Evolutionary conservation across 2,888 invertebrate species (phyloP).

Genomic region (Crepidodera aurea): DNA sequence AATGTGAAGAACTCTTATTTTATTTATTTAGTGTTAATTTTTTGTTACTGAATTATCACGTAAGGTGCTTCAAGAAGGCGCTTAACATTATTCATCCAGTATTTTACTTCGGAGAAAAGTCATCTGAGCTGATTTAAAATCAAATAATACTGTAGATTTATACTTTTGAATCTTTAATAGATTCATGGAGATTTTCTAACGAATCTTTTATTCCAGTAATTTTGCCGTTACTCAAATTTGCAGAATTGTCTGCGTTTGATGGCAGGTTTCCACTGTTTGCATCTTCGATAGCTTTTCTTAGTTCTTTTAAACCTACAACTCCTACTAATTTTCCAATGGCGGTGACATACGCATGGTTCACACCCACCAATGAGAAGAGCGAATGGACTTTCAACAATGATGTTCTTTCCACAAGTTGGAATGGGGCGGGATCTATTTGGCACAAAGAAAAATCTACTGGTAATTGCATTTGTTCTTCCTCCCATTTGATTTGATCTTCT

Average conservation of each 20-base stretch:
- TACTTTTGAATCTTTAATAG: conserved; percentile 30
- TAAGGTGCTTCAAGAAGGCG: no score
- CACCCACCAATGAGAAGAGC: conserved; percentile 97
- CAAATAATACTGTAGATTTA: conserved; percentile 1
- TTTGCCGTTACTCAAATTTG: conserved; percentile 24
- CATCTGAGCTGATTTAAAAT: no score
- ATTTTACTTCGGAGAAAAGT: no score
- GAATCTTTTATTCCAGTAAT: conserved; percentile 31
- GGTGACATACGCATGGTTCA: conserved; percentile 97
- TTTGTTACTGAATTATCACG: no score
- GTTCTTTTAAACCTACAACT: conserved; percentile 93
- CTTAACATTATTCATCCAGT: no score
- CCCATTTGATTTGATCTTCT: conserved; percentile 93
- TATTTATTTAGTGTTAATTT: no score
- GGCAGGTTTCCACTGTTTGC: conserved; percentile 77
- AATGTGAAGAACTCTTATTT: no score
- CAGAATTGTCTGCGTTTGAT: conserved; percentile 5
- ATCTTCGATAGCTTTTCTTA: conserved; percentile 88
- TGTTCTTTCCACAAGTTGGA: conserved; percentile 94
- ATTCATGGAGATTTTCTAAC: conserved; percentile 26
- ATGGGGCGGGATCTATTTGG: conserved; percentile 96
- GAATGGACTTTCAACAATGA: conserved; percentile 93
- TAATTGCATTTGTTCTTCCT: conserved; percentile 86
- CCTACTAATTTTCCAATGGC: conserved; percentile 91
- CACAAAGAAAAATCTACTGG: conserved; percentile 79